Evolutionary conservation across 2,797 vertebrate genomes (phyloP).

Genomic region (Tolypeutes matacus): DNA sequence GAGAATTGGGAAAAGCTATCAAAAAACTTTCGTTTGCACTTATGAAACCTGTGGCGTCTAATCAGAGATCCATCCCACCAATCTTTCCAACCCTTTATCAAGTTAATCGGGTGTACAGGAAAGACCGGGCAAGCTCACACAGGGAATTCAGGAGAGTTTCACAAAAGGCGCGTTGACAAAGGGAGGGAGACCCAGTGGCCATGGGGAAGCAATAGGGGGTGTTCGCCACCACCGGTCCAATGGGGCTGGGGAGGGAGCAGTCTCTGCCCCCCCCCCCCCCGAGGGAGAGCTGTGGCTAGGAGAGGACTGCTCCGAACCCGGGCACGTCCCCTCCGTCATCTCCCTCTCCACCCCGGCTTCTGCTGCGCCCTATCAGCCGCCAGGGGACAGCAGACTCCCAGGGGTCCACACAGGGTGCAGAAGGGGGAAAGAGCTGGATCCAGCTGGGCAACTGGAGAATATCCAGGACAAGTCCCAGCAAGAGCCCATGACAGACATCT

Average conservation of each 20-base stretch:
- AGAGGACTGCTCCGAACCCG: background rate
- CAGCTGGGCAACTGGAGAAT: background rate
- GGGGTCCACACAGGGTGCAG: accelerated
- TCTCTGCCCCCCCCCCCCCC: background rate
- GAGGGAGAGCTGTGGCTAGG: too few relatives aligned
- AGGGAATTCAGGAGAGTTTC: background rate
- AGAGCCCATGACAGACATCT: background rate
- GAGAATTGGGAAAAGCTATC: background rate
- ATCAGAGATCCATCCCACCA: accelerated
- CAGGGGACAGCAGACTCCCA: background rate
- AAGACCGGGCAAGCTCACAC: background rate
- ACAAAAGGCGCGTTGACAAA: background rate
- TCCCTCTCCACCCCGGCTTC: too few relatives aligned
- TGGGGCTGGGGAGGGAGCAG: background rate
- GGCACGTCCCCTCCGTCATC: accelerated
- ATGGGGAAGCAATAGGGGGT: background rate
- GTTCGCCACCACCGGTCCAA: too few relatives aligned
- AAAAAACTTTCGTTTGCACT: background rate
- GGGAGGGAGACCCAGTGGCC: background rate
- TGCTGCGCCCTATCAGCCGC: background rate
- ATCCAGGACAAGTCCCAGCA: background rate
- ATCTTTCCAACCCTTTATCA: accelerated
- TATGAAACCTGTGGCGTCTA: accelerated
- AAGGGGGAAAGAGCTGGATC: background rate
- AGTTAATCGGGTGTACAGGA: accelerated